These are phyloP conservation scores for Brenthis ino DNA, from an alignment of 2,888 invertebrate genomes.

Conservation along the genomic window DNA sequence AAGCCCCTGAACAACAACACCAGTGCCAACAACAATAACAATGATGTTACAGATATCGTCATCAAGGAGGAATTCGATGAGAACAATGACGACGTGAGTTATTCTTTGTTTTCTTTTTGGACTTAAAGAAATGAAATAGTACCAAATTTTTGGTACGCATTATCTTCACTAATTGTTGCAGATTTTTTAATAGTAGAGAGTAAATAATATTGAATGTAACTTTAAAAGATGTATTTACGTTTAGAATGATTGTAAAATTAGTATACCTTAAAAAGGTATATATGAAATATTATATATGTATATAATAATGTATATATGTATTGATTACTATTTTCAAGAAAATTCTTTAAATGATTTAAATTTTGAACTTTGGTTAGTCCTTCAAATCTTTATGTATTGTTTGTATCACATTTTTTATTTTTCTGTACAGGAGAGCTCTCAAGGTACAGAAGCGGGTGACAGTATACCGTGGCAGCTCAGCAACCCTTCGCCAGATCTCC, in stretches of 20 bases:
- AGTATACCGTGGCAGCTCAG: constrained; percentile 56
- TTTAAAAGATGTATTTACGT: too few relatives aligned
- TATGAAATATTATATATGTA: too few relatives aligned
- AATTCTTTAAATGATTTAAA: too few relatives aligned
- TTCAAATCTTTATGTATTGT: background rate
- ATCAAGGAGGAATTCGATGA: constrained; percentile 75
- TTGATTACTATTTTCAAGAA: too few relatives aligned
- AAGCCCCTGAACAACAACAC: constrained; percentile 66
- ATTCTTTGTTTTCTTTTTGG: background rate
- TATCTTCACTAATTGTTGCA: too few relatives aligned
- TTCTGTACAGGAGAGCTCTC: constrained; percentile 65
- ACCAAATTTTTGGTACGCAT: too few relatives aligned
- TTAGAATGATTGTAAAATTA: too few relatives aligned
- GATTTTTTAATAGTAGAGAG: too few relatives aligned
- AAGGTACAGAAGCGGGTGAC: constrained; percentile 61
- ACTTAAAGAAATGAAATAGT: too few relatives aligned
- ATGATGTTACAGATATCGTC: constrained; percentile 49
- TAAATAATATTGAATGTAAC: too few relatives aligned
- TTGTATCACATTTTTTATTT: background rate
- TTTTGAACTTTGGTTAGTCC: background rate
- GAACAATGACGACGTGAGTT: constrained; percentile 63
- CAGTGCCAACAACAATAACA: constrained; percentile 59
- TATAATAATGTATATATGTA: too few relatives aligned
- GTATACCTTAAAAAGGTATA: too few relatives aligned
- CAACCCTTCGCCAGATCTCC: constrained; percentile 59